These are phyloP conservation scores for Chlorodrepanis virens DNA, from an alignment of 2,113 vertebrate genomes.

Conservation along the genomic window DNA sequence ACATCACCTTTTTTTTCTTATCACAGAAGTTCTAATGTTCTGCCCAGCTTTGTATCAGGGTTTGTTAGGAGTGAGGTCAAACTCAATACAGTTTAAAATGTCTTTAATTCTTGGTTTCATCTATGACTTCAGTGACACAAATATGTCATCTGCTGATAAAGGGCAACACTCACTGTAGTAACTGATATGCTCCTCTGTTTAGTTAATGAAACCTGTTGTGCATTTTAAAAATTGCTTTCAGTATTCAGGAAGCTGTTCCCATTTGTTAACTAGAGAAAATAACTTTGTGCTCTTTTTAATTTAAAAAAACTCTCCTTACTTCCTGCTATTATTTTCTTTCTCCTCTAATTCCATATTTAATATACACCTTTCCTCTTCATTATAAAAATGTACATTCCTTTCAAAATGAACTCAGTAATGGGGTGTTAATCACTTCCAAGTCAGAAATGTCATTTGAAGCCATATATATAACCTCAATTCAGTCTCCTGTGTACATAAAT, in stretches of 20 bases:
- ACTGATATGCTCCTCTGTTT: background rate
- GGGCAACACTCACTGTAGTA: background rate
- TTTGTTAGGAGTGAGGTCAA: background rate
- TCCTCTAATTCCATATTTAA: background rate
- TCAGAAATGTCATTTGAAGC: background rate
- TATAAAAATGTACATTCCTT: background rate
- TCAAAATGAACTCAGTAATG: background rate
- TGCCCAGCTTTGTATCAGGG: background rate
- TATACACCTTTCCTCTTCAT: background rate
- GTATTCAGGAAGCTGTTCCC: background rate
- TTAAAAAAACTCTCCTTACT: background rate
- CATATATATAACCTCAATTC: background rate
- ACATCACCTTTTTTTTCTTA: background rate
- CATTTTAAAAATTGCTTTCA: background rate
- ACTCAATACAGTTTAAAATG: background rate
- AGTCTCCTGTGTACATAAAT: background rate
- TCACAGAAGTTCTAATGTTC: background rate
- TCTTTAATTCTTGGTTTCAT: background rate
- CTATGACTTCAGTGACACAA: background rate
- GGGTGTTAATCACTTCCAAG: conserved; percentile 2
- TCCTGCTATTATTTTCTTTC: background rate
- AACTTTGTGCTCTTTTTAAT: background rate
- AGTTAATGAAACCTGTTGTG: background rate
- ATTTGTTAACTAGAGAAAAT: background rate
- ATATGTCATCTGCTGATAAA: background rate